Evolutionary conservation across 2,888 invertebrate genomes (phyloP), one percentile per base, ranked within the genome.

Genomic region (Lamproptera curius): DNA sequence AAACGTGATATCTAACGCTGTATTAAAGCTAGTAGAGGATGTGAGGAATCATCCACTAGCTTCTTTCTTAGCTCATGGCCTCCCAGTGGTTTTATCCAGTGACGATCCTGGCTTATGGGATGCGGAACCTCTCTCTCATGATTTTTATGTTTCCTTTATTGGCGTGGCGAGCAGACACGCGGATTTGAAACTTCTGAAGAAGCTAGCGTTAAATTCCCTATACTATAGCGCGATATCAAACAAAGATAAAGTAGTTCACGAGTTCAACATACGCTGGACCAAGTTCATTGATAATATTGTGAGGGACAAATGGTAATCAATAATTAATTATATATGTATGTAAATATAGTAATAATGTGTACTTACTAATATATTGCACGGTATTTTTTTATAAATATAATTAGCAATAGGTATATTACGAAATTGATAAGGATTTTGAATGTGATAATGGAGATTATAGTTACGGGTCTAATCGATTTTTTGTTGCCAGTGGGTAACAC

Each of bases 61-160:
- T 2, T 65, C 76, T 2, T 89, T 92, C 43, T 84, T 95, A 51
- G 90, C 94, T 8, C 85, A 89, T 31, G 89, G 91, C 43, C 88
- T 91, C 65, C 94, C 95, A 0, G 88, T 95, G 0, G 92, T 95
- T 0, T 77, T 95, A 41, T 92, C 94, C 0, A 91, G 92, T 52
- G 95, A 95, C 63, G 95, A 95, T 72, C 95, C 95, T 0, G 92
- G 93, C 0, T 73, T 92, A 2, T 95, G 94, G 95, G 92, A 91
- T 13, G 91, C 93, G 0, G 87, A 89, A 13, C 93, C 91, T 0
- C 65, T 95, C 11, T 91, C 92, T 42, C 93, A 94, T 57, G 52
- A 88, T 91, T 94, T 92, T 67, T 95, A 94, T 65, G 90, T 93
- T n/a, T 90, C 92, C 0, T 95, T 95, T 61, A 81, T 95, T 65